These are phyloP conservation scores for Eupithecia pulchellata DNA, from an alignment of 2,888 invertebrate genomes.

Conservation along the genomic window DNA sequence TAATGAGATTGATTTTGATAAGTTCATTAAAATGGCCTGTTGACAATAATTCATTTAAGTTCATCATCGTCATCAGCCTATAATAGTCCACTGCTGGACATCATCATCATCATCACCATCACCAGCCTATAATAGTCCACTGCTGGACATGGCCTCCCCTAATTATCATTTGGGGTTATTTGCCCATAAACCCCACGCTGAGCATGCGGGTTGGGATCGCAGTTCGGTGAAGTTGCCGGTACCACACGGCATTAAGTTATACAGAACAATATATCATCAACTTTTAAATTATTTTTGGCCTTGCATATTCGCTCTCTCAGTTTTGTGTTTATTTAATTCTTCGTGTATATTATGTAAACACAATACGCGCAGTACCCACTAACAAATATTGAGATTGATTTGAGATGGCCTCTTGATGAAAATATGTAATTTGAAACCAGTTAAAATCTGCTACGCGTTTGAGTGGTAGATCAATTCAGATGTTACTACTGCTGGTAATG, in stretches of 20 bases:
- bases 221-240: too few relatives aligned
- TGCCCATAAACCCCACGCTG: too few relatives aligned
- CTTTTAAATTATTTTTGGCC: neutral
- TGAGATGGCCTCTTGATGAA: neutral
- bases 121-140: too few relatives aligned
- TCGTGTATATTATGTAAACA: neutral
- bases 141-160: too few relatives aligned
- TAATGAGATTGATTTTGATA: constrained; percentile 10
- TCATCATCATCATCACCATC: too few relatives aligned
- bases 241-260: too few relatives aligned
- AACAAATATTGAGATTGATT: neutral
- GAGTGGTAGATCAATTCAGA: neutral
- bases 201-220: too few relatives aligned
- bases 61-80: too few relatives aligned
- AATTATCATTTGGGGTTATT: too few relatives aligned
- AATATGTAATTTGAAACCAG: neutral
- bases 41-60: constrained; percentile 17
- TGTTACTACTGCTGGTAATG: neutral
- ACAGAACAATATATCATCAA: constrained; percentile 3
- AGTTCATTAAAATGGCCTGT: neutral
- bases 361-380: neutral
- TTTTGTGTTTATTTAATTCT: too few relatives aligned
- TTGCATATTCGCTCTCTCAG: neutral
- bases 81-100: too few relatives aligned
- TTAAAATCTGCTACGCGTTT: neutral